phyloP scores from a whole-genome alignment of 2,888 invertebrate species.

The Eupithecia exiguata region DNA sequence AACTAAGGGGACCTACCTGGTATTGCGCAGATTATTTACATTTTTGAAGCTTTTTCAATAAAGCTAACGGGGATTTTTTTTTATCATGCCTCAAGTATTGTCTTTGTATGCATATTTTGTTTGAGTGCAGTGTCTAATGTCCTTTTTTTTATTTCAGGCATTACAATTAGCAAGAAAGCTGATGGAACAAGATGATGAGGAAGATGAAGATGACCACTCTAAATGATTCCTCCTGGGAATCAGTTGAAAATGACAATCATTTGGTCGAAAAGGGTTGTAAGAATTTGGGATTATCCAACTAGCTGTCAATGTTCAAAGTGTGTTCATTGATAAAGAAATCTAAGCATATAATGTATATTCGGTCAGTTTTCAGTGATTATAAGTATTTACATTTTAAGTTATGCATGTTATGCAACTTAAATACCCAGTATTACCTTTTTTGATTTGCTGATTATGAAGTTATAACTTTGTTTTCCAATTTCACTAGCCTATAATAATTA shows the following conservation, averaged over 20 bases:
- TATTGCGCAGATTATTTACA: too few relatives aligned
- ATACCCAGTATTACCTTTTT: neutral
- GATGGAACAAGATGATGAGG: conserved; percentile 94
- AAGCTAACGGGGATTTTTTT: too few relatives aligned
- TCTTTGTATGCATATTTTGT: neutral
- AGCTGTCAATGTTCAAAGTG: conserved; percentile 32
- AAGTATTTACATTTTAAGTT: neutral
- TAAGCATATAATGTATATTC: conserved; percentile 7
- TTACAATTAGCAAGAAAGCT: conserved; percentile 95
- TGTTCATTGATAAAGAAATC: conserved; percentile 15
- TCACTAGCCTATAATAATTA: neutral
- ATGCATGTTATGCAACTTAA: neutral
- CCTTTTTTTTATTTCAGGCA: conserved; percentile 84
- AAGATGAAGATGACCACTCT: conserved; percentile 82
- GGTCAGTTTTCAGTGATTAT: conserved; percentile 2
- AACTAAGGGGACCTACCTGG: too few relatives aligned
- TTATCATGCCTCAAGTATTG: neutral
- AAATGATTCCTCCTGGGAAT: neutral
- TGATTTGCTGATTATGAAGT: neutral
- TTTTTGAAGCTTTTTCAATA: too few relatives aligned
- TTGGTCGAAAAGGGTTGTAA: conserved; percentile 12
- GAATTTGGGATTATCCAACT: conserved; percentile 6
- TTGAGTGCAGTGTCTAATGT: neutral
- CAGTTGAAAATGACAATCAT: conserved; percentile 1
- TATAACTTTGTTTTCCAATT: conserved; percentile 1